A percentile compares a stretch with the other conserved stretches of the same genome.
These are phyloP conservation scores for Blastomussa wellsi DNA, from an alignment of 92 coral and sea anemone species.

Conservation along the genomic window DNA sequence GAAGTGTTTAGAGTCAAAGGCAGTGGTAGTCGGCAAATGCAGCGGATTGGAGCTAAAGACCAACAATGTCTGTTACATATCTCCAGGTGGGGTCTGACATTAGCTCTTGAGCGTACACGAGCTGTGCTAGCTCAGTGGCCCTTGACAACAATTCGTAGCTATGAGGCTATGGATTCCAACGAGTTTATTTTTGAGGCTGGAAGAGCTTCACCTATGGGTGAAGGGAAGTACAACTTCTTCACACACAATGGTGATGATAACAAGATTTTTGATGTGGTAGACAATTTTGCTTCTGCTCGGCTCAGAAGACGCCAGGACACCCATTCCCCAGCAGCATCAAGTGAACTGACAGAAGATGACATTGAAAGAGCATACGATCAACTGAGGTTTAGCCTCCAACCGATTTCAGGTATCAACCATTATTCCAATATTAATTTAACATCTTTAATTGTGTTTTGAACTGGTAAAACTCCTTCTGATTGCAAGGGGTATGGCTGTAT, in stretches of 20 bases:
- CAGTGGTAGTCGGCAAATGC: constrained; percentile 81
- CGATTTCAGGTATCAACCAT: constrained; percentile 51
- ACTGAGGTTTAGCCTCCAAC: constrained; percentile 75
- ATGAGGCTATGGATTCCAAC: constrained; percentile 86
- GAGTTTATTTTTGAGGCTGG: constrained; percentile 96
- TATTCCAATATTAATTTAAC: no score
- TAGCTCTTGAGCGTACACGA: constrained; percentile 91
- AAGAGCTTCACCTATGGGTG: constrained; percentile 95
- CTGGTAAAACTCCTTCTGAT: no score
- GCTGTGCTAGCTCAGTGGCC: constrained; percentile 99
- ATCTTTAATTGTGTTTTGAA: no score
- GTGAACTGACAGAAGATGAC: constrained; percentile 71
- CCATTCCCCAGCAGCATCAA: constrained; percentile 43
- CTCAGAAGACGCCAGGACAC: constrained; percentile 48
- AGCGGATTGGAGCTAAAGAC: constrained; percentile 91
- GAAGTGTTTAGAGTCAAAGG: constrained; percentile 85
- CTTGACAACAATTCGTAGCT: constrained; percentile 90
- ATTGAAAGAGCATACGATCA: constrained; percentile 84
- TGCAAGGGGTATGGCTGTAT: no score
- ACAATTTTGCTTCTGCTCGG: constrained; percentile 76
- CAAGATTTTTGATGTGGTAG: constrained; percentile 87
- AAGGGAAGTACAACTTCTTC: constrained; percentile 82
- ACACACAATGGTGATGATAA: constrained; percentile 91
- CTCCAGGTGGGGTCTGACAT: constrained; percentile 91
- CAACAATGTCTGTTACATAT: constrained; percentile 87